These are phyloP conservation scores for Cheilosia soror DNA, from an alignment of 2,888 invertebrate species.

Conservation along the genomic window DNA sequence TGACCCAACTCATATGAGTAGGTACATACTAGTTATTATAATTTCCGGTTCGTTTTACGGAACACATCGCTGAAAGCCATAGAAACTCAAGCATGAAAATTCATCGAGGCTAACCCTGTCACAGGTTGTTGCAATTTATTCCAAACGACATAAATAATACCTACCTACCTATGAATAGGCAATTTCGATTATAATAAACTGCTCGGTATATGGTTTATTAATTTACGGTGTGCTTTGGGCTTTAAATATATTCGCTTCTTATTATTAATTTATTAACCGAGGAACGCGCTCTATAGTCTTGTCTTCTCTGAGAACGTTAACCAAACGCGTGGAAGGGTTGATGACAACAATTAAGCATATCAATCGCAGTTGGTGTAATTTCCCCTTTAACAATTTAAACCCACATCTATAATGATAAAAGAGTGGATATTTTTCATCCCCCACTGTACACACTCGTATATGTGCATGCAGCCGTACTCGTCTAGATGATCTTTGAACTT, in stretches of 20 bases:
- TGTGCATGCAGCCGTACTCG: conserved; percentile 56
- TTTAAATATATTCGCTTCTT: neutral
- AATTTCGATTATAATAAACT: neutral
- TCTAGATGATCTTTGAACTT: conserved; percentile 83
- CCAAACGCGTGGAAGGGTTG: neutral
- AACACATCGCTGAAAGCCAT: neutral
- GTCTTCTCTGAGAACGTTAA: neutral
- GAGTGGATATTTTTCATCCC: conserved; percentile 41
- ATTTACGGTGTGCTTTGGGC: neutral
- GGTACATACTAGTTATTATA: too few relatives aligned
- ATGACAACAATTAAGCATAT: conserved; percentile 5
- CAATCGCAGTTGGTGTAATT: neutral
- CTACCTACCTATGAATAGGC: too few relatives aligned
- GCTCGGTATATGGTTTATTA: neutral
- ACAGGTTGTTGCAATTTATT: neutral
- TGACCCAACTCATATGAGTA: too few relatives aligned
- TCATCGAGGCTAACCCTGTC: neutral
- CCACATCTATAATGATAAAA: neutral
- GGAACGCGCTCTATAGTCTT: neutral
- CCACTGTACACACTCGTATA: conserved; percentile 47
- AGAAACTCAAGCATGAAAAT: neutral
- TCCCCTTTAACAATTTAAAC: conserved; percentile 1
- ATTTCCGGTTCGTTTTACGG: too few relatives aligned
- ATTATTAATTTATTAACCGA: too few relatives aligned
- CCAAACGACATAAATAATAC: neutral